Evolutionary conservation across 2,888 invertebrate species (phyloP).

Genomic region (Ferrisia virgata): DNA sequence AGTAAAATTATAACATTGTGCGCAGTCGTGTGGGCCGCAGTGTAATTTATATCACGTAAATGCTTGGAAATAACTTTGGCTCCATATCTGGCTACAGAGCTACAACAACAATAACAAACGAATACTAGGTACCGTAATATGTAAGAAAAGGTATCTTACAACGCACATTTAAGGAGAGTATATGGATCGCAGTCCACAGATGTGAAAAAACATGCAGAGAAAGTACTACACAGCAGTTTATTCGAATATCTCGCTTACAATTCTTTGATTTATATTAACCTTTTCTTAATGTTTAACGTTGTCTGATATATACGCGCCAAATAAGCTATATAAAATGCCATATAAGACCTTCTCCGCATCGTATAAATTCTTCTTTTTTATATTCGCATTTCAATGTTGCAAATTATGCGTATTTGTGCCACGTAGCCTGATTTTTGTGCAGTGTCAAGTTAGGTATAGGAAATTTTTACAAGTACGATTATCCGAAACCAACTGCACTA

Average conservation of each 20-base stretch:
- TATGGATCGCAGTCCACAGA: background rate
- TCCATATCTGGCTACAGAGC: slow-evolving; percentile 13
- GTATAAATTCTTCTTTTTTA: background rate
- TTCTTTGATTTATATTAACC: slow-evolving; percentile 31
- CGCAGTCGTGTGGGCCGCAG: slow-evolving; percentile 12
- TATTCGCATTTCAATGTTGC: background rate
- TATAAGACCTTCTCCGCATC: background rate
- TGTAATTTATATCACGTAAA: slow-evolving; percentile 30
- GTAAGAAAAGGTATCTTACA: background rate
- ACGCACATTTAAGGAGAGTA: background rate
- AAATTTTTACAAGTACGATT: too few species aligned
- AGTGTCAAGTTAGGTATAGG: too few species aligned
- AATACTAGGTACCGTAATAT: background rate
- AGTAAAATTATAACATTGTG: slow-evolving; percentile 11
- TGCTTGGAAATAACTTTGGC: slow-evolving; percentile 29
- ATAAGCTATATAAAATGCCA: background rate
- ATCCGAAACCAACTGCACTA: too few species aligned
- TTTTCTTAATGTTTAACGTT: slow-evolving; percentile 25
- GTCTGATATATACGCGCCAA: background rate
- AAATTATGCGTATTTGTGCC: too few species aligned
- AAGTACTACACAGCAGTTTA: slow-evolving; percentile 23
- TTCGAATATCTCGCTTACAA: background rate
- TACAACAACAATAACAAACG: background rate
- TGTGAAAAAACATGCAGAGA: slow-evolving; percentile 13
- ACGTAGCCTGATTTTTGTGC: too few species aligned